A percentile compares a stretch with the other conserved stretches of the same genome.
phyloP scores from a whole-genome alignment of 1,140 invertebrate species.

The Halictus rubicundus region DNA sequence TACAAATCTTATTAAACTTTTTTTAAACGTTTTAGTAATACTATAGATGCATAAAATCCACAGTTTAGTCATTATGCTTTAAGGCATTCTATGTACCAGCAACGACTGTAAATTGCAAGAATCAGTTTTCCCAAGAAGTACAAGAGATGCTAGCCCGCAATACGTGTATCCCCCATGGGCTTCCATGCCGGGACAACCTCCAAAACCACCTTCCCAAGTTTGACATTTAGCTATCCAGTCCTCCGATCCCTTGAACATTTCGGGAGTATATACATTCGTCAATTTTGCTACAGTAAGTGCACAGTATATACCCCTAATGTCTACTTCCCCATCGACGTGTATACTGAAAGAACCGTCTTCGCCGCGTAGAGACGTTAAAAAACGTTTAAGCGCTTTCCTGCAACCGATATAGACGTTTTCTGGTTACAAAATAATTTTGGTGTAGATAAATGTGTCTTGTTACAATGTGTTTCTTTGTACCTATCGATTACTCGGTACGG shows the following conservation, averaged over 20 bases:
- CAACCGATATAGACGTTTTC: conserved; percentile 48
- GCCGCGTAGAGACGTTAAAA: conserved; percentile 88
- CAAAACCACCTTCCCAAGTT: conserved; percentile 99
- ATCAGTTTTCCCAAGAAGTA: conserved; percentile 89
- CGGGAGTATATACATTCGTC: conserved; percentile 89
- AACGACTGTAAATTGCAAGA: conserved; percentile 90
- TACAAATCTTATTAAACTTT: too few relatives aligned
- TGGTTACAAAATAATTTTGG: background rate
- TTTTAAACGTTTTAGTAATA: too few relatives aligned
- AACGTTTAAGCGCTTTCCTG: conserved; percentile 86
- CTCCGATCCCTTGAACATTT: conserved; percentile 91
- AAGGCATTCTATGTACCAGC: conserved; percentile 80
- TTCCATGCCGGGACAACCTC: conserved; percentile 95
- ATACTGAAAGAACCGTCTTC: conserved; percentile 95
- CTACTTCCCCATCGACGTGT: conserved; percentile 96
- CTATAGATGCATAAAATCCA: too few relatives aligned
- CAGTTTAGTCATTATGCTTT: background rate
- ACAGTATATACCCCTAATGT: conserved; percentile 97
- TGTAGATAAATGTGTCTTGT: background rate
- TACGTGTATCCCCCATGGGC: conserved; percentile 99
- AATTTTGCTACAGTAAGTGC: conserved; percentile 93
- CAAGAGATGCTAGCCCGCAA: conserved; percentile 95
- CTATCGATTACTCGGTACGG: conserved; percentile 93
- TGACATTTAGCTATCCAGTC: conserved; percentile 97
- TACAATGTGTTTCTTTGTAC: conserved; percentile 73